A percentile compares a stretch with the other conserved stretches of the same genome.
Conservation (phyloP, 2,113 vertebrate species). For the Clarias batrachus region DNA sequence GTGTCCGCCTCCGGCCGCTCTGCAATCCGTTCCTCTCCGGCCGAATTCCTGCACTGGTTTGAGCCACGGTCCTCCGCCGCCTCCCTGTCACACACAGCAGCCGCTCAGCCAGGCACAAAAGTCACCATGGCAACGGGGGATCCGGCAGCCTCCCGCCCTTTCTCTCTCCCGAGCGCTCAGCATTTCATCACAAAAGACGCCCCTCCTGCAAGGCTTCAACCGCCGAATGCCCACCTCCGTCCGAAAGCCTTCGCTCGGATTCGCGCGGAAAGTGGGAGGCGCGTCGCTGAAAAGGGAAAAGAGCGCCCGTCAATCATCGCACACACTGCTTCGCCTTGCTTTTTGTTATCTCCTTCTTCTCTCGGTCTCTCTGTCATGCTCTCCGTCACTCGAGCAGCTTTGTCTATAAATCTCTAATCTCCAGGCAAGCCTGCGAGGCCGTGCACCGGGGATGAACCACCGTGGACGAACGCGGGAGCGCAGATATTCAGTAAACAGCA, state of each 20-base stretch:
- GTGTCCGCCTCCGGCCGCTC: background rate
- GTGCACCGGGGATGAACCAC: background rate
- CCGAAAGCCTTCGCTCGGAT: background rate
- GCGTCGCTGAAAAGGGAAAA: background rate
- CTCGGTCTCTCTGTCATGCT: background rate
- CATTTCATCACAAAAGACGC: slow-evolving; percentile 54
- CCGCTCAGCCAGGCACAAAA: slow-evolving; percentile 81
- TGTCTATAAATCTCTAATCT: background rate
- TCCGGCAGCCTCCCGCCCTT: slow-evolving; percentile 44
- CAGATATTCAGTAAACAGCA: background rate
- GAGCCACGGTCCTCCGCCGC: slow-evolving; percentile 59
- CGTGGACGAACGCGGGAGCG: too few species aligned
- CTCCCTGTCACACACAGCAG: slow-evolving; percentile 65
- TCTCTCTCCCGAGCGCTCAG: slow-evolving; percentile 60
- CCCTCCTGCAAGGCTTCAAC: slow-evolving; percentile 20
- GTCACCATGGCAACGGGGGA: slow-evolving; percentile 79
- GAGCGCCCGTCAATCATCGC: background rate
- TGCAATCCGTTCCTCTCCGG: background rate
- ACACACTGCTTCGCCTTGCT: background rate
- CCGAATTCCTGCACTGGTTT: slow-evolving; percentile 60
- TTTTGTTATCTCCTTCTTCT: slow-evolving; percentile 23
- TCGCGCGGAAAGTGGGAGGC: background rate
- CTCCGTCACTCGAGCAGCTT: background rate
- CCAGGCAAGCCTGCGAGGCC: too few species aligned
- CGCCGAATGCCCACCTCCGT: slow-evolving; percentile 5